Conservation (phyloP, 2,888 invertebrate genomes). For the Sinohyriopsis cumingii region DNA sequence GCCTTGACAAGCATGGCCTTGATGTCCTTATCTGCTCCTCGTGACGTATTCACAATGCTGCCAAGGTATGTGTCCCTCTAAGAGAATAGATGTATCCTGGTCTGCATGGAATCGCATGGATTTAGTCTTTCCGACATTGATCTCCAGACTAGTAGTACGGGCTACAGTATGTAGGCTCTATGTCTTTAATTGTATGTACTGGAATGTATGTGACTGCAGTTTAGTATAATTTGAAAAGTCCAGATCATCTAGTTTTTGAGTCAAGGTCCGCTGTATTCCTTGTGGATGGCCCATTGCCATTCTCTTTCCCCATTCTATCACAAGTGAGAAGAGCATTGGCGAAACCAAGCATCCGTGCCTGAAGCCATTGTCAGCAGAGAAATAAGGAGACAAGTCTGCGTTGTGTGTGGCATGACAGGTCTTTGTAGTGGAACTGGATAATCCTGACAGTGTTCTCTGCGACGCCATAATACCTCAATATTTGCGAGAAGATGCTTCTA, state of each 20-base stretch:
- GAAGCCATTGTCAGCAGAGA: background rate
- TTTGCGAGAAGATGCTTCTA: constrained; percentile 4
- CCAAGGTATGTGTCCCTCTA: constrained; percentile 10
- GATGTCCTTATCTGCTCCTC: constrained; percentile 11
- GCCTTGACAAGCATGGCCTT: background rate
- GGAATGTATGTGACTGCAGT: constrained; percentile 4
- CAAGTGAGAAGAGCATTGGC: constrained; percentile 2
- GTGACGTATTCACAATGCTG: constrained; percentile 12
- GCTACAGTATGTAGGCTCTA: background rate
- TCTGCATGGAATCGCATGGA: constrained; percentile 8
- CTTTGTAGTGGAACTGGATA: constrained; percentile 1
- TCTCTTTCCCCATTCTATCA: constrained; percentile 5
- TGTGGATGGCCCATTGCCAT: background rate
- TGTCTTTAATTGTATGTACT: background rate
- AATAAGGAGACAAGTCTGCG: constrained; percentile 2
- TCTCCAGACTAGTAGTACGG: constrained; percentile 4
- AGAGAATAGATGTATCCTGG: background rate
- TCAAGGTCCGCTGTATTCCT: constrained; percentile 9
- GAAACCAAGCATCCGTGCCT: constrained; percentile 9
- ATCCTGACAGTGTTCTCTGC: constrained; percentile 4
- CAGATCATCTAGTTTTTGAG: background rate
- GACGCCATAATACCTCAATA: constrained; percentile 7
- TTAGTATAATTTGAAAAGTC: constrained; percentile 4
- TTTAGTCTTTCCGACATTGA: constrained; percentile 3
- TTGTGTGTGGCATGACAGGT: constrained; percentile 3